These are phyloP conservation scores for Heloderma charlesbogerti DNA, from an alignment of 2,113 vertebrate genomes.

Conservation along the genomic window DNA sequence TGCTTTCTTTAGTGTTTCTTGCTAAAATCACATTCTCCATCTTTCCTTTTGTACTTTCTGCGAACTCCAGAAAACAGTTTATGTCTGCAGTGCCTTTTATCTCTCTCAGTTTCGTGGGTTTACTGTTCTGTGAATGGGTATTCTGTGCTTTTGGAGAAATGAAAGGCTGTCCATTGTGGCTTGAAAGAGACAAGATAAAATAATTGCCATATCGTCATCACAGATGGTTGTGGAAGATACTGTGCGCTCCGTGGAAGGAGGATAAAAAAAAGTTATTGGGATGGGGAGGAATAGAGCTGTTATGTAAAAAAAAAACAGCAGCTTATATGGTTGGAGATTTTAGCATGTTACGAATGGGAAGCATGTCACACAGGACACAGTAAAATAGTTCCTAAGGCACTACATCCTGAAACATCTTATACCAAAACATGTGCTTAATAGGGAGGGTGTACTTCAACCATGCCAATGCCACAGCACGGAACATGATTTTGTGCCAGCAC, in stretches of 20 bases:
- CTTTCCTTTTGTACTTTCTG: conserved; percentile 17
- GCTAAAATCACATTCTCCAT: conserved; percentile 24
- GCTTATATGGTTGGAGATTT: neutral
- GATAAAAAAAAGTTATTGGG: neutral
- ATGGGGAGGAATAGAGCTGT: neutral
- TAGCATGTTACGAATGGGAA: neutral
- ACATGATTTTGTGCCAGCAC: neutral
- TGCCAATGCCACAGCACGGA: neutral
- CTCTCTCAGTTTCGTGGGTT: conserved; percentile 4
- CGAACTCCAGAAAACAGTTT: conserved; percentile 37
- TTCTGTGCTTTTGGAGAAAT: conserved; percentile 45
- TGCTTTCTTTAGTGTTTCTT: conserved; percentile 24
- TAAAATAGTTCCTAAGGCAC: neutral
- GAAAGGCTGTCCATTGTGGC: neutral
- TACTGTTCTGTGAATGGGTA: neutral
- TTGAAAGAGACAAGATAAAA: conserved; percentile 8
- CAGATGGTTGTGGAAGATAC: conserved; percentile 30
- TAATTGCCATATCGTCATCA: neutral
- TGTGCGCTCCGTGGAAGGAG: neutral
- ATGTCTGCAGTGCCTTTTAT: conserved; percentile 23
- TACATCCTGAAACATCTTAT: neutral
- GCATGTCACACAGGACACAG: neutral
- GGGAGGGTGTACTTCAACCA: neutral
- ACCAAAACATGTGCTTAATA: neutral
- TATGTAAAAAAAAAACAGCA: neutral